Conservation (phyloP, 2,113 vertebrate species). For the Nasalis larvatus region DNA sequence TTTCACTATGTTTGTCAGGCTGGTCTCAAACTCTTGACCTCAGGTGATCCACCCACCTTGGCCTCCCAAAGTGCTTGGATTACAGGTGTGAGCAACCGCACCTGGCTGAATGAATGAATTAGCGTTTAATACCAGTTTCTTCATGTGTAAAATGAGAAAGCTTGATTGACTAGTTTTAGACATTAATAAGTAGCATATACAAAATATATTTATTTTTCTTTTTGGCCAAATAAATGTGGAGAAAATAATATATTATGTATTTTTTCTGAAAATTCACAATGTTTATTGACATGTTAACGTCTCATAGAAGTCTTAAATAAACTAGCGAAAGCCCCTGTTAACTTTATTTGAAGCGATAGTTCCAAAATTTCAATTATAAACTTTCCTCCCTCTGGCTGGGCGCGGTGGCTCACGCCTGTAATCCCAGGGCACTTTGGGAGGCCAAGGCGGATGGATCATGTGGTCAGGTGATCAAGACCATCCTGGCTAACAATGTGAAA, state of each 20-base stretch:
- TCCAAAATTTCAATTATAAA: not conserved
- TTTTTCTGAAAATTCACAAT: not conserved
- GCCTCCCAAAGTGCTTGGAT: too few species aligned
- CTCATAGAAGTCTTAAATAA: not conserved
- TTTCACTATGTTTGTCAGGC: too few species aligned
- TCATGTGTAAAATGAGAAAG: not conserved
- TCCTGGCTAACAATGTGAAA: too few species aligned
- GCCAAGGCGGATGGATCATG: too few species aligned
- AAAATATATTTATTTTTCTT: not conserved
- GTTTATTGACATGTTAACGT: not conserved
- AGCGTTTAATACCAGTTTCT: not conserved
- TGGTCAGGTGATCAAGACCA: too few species aligned
- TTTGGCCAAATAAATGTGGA: not conserved
- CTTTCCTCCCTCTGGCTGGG: too few species aligned
- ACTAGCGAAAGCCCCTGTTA: not conserved
- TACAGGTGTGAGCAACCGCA: too few species aligned
- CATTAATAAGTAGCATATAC: not conserved
- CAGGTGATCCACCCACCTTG: too few species aligned
- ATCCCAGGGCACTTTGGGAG: too few species aligned
- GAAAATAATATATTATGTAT: not conserved
- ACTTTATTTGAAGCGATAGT: not conserved
- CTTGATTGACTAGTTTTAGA: not conserved
- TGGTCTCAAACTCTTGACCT: too few species aligned
- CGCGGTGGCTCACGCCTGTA: too few species aligned
- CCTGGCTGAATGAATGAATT: not conserved